Percentiles rank a stretch among this genome's conserved stretches.
phyloP scores from a whole-genome alignment of 2,113 vertebrate genomes.

The Alligator sinensis region DNA sequence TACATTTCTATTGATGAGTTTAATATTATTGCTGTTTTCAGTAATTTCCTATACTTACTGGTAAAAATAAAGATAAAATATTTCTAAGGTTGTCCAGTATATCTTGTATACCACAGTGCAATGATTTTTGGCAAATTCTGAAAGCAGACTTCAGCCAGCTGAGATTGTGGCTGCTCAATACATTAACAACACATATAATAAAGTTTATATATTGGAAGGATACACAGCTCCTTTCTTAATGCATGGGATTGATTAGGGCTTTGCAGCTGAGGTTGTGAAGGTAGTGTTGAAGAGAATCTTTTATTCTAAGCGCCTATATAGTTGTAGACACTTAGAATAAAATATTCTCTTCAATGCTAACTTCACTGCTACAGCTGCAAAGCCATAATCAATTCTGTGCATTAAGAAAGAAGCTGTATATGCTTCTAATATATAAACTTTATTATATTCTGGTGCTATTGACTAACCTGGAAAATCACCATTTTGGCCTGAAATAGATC shows the following conservation, averaged over 20 bases:
- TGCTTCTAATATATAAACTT: background rate
- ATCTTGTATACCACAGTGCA: background rate
- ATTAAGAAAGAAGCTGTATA: background rate
- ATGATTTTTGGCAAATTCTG: background rate
- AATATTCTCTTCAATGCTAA: background rate
- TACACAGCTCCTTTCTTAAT: background rate
- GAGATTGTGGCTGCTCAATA: fast-evolving
- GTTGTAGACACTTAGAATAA: background rate
- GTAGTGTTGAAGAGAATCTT: background rate
- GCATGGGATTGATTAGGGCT: fast-evolving
- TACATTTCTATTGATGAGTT: background rate
- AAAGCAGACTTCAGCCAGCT: fast-evolving
- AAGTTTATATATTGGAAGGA: background rate
- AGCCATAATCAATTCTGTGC: background rate
- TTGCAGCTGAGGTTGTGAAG: background rate
- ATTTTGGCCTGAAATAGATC: background rate
- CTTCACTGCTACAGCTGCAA: background rate
- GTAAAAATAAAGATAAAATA: background rate
- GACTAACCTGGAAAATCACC: background rate
- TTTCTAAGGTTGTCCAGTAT: background rate
- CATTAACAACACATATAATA: too few relatives aligned
- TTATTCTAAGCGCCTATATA: background rate
- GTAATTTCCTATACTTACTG: background rate
- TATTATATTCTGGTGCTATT: background rate
- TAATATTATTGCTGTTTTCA: fast-evolving